Percentiles rank a stretch among this genome's conserved stretches.
These are phyloP conservation scores for Hippocampus guttulatus DNA, from an alignment of 2,113 vertebrate species.

Conservation along the genomic window DNA sequence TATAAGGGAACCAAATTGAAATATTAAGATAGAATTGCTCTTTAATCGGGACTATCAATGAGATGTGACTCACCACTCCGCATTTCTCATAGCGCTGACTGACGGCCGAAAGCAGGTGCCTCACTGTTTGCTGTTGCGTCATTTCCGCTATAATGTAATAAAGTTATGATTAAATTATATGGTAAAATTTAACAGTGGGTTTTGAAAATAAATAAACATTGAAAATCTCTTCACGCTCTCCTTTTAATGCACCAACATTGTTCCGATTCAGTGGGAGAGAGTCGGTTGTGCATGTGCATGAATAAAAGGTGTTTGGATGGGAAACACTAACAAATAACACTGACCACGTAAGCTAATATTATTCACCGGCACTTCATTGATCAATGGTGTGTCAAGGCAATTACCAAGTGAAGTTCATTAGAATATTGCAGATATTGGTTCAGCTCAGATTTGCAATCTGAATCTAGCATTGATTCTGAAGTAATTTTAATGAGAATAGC, in stretches of 20 bases:
- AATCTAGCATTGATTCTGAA: constrained; percentile 50
- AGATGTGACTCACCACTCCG: too few relatives aligned
- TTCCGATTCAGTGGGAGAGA: background rate
- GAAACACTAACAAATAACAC: background rate
- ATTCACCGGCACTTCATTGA: constrained; percentile 9
- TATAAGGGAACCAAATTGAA: too few relatives aligned
- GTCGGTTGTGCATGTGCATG: background rate
- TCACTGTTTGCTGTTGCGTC: too few relatives aligned
- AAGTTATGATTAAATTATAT: too few relatives aligned
- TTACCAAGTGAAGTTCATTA: constrained; percentile 39
- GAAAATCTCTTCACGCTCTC: background rate
- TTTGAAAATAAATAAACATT: too few relatives aligned
- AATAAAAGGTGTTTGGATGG: background rate
- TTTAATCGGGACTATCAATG: too few relatives aligned
- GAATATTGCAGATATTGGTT: constrained; percentile 47
- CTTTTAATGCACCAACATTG: background rate
- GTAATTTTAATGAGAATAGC: constrained; percentile 41
- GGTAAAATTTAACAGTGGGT: too few relatives aligned
- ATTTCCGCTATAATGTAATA: too few relatives aligned
- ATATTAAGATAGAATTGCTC: too few relatives aligned
- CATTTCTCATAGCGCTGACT: too few relatives aligned
- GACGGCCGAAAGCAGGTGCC: too few relatives aligned
- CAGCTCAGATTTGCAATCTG: constrained; percentile 37
- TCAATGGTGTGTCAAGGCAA: background rate
- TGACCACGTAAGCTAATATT: background rate